Conservation (phyloP, 2,797 vertebrate genomes). For the Echeneis naucrates region DNA sequence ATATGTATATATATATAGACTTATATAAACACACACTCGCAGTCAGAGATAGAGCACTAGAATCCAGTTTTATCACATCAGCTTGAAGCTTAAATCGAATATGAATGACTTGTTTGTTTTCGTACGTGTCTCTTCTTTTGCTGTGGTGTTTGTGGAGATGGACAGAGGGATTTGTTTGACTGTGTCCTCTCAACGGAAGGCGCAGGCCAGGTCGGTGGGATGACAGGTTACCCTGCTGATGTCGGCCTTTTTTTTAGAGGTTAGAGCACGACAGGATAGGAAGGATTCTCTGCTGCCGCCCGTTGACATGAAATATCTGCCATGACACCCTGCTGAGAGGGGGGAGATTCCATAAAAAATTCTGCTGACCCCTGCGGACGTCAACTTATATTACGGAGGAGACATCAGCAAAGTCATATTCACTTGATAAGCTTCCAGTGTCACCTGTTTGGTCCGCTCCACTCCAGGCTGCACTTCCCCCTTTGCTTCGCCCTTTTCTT, state of each 20-base stretch:
- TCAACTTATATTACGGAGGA: conserved; percentile 70
- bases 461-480: not conserved
- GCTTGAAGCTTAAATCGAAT: conserved; percentile 23
- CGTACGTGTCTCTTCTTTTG: not conserved
- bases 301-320: conserved; percentile 76
- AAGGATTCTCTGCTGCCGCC: conserved; percentile 59
- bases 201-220: conserved; percentile 32
- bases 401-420: conserved; percentile 68
- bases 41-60: not conserved
- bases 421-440: conserved; percentile 29
- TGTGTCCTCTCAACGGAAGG: conserved; percentile 28
- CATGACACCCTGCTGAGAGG: conserved; percentile 71
- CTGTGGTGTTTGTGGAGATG: not conserved
- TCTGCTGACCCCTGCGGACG: conserved; percentile 75
- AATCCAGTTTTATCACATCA: conserved; percentile 35
- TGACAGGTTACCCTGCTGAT: conserved; percentile 77
- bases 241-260: conserved; percentile 69
- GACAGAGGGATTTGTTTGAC: conserved; percentile 20
- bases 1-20: too few species aligned
- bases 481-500: not conserved
- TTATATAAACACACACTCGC: not conserved
- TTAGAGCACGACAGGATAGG: conserved; percentile 61
- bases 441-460: conserved; percentile 33
- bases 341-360: conserved; percentile 73
- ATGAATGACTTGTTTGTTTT: conserved; percentile 40